Conservation (phyloP, 2,797 vertebrate species). For the Gouania willdenowi region DNA sequence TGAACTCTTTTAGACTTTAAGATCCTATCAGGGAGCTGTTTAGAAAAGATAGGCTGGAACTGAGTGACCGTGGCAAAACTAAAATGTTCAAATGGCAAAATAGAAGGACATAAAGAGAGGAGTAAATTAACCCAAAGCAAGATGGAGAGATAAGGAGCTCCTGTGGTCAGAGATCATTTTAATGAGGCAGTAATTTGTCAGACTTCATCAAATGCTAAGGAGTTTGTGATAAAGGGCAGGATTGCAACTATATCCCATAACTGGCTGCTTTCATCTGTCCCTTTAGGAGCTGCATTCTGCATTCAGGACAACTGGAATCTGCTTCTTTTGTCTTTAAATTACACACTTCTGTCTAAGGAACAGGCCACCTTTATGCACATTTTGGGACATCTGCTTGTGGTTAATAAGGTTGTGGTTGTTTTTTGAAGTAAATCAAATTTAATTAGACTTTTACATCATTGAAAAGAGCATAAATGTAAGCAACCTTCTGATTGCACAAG, state of each 20-base stretch:
- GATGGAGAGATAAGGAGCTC: conserved; percentile 9
- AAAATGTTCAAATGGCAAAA: conserved; percentile 4
- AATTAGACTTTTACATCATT: too few relatives aligned
- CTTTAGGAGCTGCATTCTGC: conserved; percentile 23
- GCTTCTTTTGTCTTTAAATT: too few relatives aligned
- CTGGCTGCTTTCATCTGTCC: conserved; percentile 29
- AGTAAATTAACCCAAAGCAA: conserved; percentile 1
- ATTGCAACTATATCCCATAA: conserved; percentile 35
- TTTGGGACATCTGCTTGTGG: too few relatives aligned
- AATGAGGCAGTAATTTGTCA: conserved; percentile 28
- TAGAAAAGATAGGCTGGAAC: conserved; percentile 2
- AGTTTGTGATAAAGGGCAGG: not conserved
- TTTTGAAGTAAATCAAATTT: too few relatives aligned
- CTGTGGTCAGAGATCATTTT: conserved; percentile 20
- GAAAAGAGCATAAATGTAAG: too few relatives aligned
- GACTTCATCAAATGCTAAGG: conserved; percentile 20
- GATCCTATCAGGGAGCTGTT: conserved; percentile 20
- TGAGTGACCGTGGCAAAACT: not conserved
- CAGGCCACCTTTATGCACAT: too few relatives aligned
- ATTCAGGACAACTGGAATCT: too few relatives aligned
- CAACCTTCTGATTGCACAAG: too few relatives aligned
- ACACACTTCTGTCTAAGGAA: too few relatives aligned
- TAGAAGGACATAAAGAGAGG: not conserved
- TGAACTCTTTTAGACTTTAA: conserved; percentile 10
- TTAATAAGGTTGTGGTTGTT: too few relatives aligned